A percentile compares a stretch with the other conserved stretches of the same genome.
Evolutionary conservation across 1,140 invertebrate species (phyloP).

Genomic region (Solenopsis invicta): DNA sequence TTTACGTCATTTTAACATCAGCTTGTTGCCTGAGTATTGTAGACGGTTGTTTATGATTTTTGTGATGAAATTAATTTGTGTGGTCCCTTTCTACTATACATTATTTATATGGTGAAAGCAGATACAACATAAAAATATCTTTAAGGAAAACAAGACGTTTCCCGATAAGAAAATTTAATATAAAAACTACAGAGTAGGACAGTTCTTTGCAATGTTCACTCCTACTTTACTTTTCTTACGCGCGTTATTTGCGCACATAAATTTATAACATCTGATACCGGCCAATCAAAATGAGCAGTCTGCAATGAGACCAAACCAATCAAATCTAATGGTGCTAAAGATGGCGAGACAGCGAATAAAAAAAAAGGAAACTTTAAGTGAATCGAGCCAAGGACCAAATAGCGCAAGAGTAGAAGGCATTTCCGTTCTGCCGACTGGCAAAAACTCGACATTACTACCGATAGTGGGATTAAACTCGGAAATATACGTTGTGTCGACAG

Average conservation of each 20-base stretch:
- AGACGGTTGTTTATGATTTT: not conserved
- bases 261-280: not conserved
- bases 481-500: constrained; percentile 72
- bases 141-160: not conserved
- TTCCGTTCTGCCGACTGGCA: constrained; percentile 68
- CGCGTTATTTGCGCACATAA: constrained; percentile 27
- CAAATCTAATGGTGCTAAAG: constrained; percentile 20
- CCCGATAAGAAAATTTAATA: constrained; percentile 1
- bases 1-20: too few species aligned
- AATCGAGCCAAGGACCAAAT: constrained; percentile 57
- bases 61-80: not conserved
- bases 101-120: not conserved
- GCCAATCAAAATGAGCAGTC: constrained; percentile 40
- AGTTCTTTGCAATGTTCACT: constrained; percentile 32
- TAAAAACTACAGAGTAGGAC: not conserved
- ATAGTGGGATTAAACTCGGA: constrained; percentile 59
- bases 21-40: too few species aligned
- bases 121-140: not conserved
- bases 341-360: constrained; percentile 26
- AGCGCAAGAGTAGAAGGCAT: constrained; percentile 64
- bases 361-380: constrained; percentile 35
- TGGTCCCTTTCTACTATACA: not conserved
- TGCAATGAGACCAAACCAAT: constrained; percentile 29
- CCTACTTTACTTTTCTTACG: constrained; percentile 17
- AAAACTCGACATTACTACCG: constrained; percentile 64